Percentiles rank a stretch among this genome's conserved stretches.
Evolutionary conservation across 2,797 vertebrate species (phyloP).

Genomic region (Takifugu ocellatus): DNA sequence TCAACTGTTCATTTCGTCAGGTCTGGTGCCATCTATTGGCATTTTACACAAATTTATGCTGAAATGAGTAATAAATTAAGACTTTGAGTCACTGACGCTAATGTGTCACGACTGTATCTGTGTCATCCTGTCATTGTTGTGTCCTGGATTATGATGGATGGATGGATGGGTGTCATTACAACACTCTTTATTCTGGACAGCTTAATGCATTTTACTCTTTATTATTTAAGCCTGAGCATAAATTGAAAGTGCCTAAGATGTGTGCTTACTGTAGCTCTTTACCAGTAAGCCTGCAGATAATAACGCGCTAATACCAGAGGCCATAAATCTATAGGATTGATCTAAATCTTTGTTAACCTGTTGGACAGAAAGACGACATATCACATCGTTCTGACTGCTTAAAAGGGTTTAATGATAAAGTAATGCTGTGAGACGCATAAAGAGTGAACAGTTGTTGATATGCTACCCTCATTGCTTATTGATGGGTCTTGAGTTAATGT

Average conservation of each 20-base stretch:
- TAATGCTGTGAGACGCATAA: too few relatives aligned
- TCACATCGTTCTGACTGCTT: neutral
- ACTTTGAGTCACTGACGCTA: too few relatives aligned
- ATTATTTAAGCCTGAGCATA: slow-evolving; percentile 11
- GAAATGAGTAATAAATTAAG: too few relatives aligned
- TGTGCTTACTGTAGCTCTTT: slow-evolving; percentile 26
- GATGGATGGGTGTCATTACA: slow-evolving; percentile 2
- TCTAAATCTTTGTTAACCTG: slow-evolving; percentile 37
- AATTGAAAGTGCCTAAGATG: slow-evolving; percentile 18
- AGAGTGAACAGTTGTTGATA: neutral
- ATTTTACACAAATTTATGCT: neutral
- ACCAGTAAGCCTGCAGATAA: slow-evolving; percentile 42
- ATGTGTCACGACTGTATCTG: neutral
- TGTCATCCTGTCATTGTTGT: neutral
- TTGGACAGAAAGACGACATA: slow-evolving; percentile 1
- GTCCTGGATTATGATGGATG: neutral
- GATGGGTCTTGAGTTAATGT: too few relatives aligned
- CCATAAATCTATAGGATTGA: slow-evolving; percentile 36
- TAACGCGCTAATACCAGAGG: slow-evolving; percentile 38
- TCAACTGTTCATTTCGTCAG: neutral
- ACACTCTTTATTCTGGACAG: neutral
- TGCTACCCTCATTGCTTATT: too few relatives aligned
- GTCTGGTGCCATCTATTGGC: too few relatives aligned
- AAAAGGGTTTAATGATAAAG: neutral
- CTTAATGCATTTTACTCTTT: slow-evolving; percentile 15